A percentile compares a stretch with the other conserved stretches of the same genome.
Conservation (phyloP, 2,113 vertebrate species). For the Potamarius usumacintae region DNA sequence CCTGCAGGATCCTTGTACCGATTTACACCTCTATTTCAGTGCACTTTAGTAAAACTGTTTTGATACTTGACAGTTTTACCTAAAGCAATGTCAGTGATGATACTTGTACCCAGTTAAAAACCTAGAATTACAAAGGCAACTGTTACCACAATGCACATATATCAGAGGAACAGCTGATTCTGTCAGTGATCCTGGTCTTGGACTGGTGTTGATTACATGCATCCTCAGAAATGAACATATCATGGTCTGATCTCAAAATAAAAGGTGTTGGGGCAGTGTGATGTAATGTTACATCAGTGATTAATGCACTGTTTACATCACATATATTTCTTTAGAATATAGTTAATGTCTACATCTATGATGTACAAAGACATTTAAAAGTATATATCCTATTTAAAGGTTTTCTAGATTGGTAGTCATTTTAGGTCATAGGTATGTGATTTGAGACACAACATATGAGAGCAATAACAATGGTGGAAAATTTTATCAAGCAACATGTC, state of each 20-base stretch:
- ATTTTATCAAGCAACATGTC: background rate
- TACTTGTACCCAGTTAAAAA: background rate
- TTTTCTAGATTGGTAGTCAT: background rate
- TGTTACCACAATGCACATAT: background rate
- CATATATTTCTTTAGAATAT: background rate
- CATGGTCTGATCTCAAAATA: background rate
- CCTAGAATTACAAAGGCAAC: background rate
- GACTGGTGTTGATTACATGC: background rate
- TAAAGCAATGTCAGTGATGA: background rate
- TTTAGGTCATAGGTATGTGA: background rate
- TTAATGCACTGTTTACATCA: background rate
- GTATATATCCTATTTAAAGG: background rate
- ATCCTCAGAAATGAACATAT: background rate
- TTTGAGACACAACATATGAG: background rate
- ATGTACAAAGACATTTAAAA: background rate
- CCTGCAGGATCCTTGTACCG: background rate
- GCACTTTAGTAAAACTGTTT: background rate
- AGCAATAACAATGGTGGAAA: background rate
- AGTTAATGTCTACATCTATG: background rate
- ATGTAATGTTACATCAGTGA: background rate
- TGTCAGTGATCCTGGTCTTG: background rate
- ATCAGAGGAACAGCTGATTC: background rate
- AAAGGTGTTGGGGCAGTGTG: background rate
- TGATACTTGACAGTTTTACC: background rate
- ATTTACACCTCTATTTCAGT: background rate